Evolutionary conservation across 2,113 vertebrate genomes (phyloP), one percentile per base, ranked within the genome.

Genomic region (Orthonyx spaldingii): DNA sequence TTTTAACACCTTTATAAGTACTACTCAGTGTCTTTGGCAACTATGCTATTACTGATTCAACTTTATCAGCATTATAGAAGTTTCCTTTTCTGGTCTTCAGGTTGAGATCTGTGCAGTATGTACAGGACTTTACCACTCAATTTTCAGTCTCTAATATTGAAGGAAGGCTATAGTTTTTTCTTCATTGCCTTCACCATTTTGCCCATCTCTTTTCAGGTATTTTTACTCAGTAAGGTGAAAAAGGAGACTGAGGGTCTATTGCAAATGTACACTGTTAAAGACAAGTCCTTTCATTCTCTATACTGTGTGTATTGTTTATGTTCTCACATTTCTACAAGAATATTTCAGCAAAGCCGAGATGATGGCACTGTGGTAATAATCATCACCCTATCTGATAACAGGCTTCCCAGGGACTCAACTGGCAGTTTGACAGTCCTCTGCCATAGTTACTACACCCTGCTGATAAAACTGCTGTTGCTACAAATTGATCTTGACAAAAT

Each of bases 381-480:
- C 53, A 87, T 72, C 2, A 2, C 65, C 46, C 30, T 69, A 35
- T 86, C 53, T 92, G 87, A 84, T 88, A 91, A 86, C 24, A 92
- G 44, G 56, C 77, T 94, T 94, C 94, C 69, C 59, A 71, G 72
- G 93, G 81, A 71, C 35, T 91, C 68, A 91, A 17, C 76, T 96
- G 94, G 84, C 86, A 90, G 65, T 84, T 92, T 89, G 86, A 93
- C 91, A 94, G 88, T 94, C 57, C n/a, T 89, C 72, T 96, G 59
- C 52, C 5, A 2, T 75, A 92, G 77, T 82, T 87, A 60, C 61
- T 94, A 94, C 76, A 95, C 69, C 93, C 94, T 57, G 79, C 93
- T 95, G 95, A 90, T 95, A 96, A 79, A 89, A 87, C 71, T 96
- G 92, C 89, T 94, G 79, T 75, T 96, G 69, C 82, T 37, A 60